Base-by-base conservation (phyloP, 1,140 invertebrate species). In the Plectrocnemia conspersa region DNA sequence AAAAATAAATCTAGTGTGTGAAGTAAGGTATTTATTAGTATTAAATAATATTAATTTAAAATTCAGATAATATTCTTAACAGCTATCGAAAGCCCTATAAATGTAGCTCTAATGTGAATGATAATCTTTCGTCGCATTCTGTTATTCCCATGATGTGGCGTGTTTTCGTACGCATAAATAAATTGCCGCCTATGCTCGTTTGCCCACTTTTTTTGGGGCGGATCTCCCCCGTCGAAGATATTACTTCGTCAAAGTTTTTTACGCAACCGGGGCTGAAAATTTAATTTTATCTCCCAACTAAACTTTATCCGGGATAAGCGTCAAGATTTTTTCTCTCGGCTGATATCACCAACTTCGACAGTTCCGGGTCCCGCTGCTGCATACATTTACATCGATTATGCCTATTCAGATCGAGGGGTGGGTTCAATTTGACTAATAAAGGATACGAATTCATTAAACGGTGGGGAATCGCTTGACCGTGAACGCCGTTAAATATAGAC, bases 371-470 rank as follows among this genome's bases (percentile, higher is more conserved):
- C 32, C 46, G 18, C 27, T 24, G 27, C 11, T 25, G 48, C 32
- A 52, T 52, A 52, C 22, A 52, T 52, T 52, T 38, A 32, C 48
- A 52, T 52, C 36, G 48, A 2, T 52, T 52, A 52, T 13, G 11
- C 42, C 23, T 11, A 16, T 3, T 29, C 27, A 29, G 6, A 7
- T 7, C 27, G 6, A 29, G 6, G 16, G 32, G 16, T 35, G 3
- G n/a, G 11, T 11, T 11, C n/a, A 35, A 4, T 35, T 35, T 4
- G 3, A 3, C 32, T 11, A 35, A 11, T 11, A 4, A 4, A 35
- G 3, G 16, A 4, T 13, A 35, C 11, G 11, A 3, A 35, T n/a
- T 35, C 32, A 35, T 13, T 11, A 21, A 45, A 45, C 24, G 42
- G 25, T 45, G 15, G 22, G 42, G 18, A 23, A 45, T 45, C 24